Evolutionary conservation across 1,140 invertebrate species (phyloP), one percentile per base, ranked within the genome.

Genomic region (Lordiphosa collinella): DNA sequence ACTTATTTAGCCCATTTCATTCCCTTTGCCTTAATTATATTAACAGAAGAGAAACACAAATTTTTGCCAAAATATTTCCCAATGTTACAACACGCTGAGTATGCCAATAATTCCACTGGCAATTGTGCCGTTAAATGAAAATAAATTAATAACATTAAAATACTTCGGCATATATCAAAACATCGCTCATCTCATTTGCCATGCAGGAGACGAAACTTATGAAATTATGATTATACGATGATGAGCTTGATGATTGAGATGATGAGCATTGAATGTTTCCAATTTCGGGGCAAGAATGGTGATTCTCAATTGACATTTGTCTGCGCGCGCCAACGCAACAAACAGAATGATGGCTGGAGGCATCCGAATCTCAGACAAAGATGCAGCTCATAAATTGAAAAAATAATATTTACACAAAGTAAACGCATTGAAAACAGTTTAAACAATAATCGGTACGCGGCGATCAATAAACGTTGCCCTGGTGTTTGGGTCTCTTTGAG

Each of bases 381-480:
- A 36, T 38, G 41, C 47, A 51, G 62, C 71, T 82, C 76, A 82
- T 82, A 82, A 82, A 78, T 84, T 84, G 78, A 70, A 84, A 78
- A 73, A 84, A 84, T 84, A 84, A 84, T 84, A 84, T 84, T 84
- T 84, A 60, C 78, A 65, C 72, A 73, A 56, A 73, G 78, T 85
- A 84, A 84, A 84, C 78, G 78, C 78, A 84, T 84, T 84, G 78
- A 85, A 84, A 84, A 84, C 79, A 84, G 79, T 85, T 84, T 84
- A 84, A 84, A 85, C 78, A 84, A 84, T 84, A 85, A 84, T 84
- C 79, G 78, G 57, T 70, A 69, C 44, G 79, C 79, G 68, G 56
- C 79, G 79, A 84, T 84, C 78, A 85, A 84, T 85, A 85, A 84
- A 84, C 61, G 63, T 32, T 43, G n/a, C 35, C n/a, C 32, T 59